Base-by-base conservation (phyloP, 2,888 invertebrate species). In the Chymomyza fuscimana region DNA sequence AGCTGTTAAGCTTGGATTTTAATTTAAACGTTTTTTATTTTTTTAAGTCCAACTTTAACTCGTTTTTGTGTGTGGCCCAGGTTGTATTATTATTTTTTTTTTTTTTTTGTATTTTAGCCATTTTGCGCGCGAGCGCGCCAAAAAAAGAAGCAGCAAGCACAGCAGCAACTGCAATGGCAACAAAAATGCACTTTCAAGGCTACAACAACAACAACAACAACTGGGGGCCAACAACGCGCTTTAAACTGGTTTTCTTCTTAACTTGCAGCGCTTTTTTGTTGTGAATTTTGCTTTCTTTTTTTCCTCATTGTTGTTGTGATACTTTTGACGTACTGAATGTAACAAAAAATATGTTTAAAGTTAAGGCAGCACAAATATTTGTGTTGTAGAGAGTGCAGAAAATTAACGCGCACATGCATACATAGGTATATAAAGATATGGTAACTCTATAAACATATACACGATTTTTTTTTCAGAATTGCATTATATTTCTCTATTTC, bases 171-270 rank as follows among this genome's bases (percentile, higher is more conserved):
- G 36, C 69, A 72, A 64, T 69, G 73, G 71, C 74, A 77, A 73
- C 76, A 71, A 74, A 79, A 82, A 77, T 77, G 87, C 87, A 83
- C 86, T 85, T 83, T 83, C 83, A 83, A 83, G 83, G 83, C 83
- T 83, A 70, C 79, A 83, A 73, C 70, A 79, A 52, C 69, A 32
- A 70, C 79, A 83, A 73, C 70, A 79, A 52, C 69, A 32, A 32
- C 32, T 7, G 32, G 2, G 32, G 1, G 32, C 4, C 67, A 63
- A 52, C 67, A 63, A 10, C 67, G 10, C n/a, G n/a, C 16, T 60
- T n/a, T 40, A 60, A 60, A 60, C 60, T 60, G 60, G 60, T 60
- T 60, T 60, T 58, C 29, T 29, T 78, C 74, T 78, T 74, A 51
- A 65, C 46, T 72, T 77, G 65, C 80, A 80, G 80, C 69, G 77